These are phyloP conservation scores for Vollenhovia emeryi DNA, from an alignment of 1,140 invertebrate species.

Conservation along the genomic window DNA sequence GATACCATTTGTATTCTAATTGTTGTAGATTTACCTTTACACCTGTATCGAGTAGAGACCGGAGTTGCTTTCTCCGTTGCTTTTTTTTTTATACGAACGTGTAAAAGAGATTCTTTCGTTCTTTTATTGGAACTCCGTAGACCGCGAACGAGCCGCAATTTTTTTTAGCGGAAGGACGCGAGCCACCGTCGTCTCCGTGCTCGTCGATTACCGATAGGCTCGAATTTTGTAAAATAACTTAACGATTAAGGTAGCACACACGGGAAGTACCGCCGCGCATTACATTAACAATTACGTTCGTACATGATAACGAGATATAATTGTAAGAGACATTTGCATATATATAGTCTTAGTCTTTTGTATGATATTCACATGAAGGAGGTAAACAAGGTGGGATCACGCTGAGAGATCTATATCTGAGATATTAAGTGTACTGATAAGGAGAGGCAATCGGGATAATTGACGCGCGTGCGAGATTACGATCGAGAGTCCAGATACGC, in stretches of 20 bases:
- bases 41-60: neutral
- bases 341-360: conserved; percentile 74
- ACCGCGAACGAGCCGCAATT: neutral
- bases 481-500: neutral
- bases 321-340: conserved; percentile 65
- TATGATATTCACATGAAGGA: conserved; percentile 68
- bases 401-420: conserved; percentile 53
- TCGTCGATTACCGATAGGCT: conserved; percentile 37
- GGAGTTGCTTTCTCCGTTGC: neutral
- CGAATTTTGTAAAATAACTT: conserved; percentile 68
- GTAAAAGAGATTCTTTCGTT: neutral
- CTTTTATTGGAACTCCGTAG: no score
- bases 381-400: conserved; percentile 10
- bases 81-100: neutral
- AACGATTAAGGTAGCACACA: conserved; percentile 24
- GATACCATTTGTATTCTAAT: neutral
- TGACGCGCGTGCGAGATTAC: neutral
- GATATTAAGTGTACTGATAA: conserved; percentile 57
- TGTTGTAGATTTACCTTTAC: conserved; percentile 44
- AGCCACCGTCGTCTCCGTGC: conserved; percentile 53
- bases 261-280: conserved; percentile 30
- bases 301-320: conserved; percentile 58
- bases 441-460: conserved; percentile 1
- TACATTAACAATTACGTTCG: conserved; percentile 62
- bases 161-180: neutral